Conservation (phyloP, 2,888 invertebrate genomes). For the Galeopsomyia nigrocyanea region DNA sequence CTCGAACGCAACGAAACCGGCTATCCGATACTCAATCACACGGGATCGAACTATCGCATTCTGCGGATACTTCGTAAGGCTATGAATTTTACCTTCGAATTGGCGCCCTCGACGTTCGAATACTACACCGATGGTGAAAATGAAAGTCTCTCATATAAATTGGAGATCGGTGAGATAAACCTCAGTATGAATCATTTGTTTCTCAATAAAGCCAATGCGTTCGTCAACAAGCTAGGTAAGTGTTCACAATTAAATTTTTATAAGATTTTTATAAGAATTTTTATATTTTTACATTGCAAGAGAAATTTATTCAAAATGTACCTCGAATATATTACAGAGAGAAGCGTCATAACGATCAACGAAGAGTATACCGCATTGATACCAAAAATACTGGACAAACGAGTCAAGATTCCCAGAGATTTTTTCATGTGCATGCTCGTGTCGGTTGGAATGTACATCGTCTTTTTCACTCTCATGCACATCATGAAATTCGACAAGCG, state of each 20-base stretch:
- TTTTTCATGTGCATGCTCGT: neutral
- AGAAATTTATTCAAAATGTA: neutral
- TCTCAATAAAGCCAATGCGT: neutral
- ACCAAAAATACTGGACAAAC: neutral
- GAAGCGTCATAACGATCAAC: constrained; percentile 1
- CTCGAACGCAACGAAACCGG: constrained; percentile 11
- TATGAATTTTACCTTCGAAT: constrained; percentile 17
- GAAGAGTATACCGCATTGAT: constrained; percentile 17
- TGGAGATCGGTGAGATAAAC: constrained; percentile 10
- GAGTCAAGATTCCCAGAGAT: neutral
- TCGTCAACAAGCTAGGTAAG: neutral
- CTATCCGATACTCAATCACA: neutral
- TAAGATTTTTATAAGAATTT: neutral
- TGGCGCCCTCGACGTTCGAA: constrained; percentile 5
- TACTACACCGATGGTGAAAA: neutral
- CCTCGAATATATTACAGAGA: neutral
- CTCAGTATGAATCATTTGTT: constrained; percentile 21
- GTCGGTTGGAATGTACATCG: neutral
- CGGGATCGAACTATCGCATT: constrained; percentile 1
- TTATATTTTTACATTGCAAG: neutral
- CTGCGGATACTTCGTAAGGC: neutral
- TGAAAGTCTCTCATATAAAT: neutral
- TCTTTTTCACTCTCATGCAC: constrained; percentile 6
- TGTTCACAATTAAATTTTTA: neutral
- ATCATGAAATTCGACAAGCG: constrained; percentile 6